phyloP scores from a whole-genome alignment of 2,113 vertebrate genomes.

The Garra rufa region DNA sequence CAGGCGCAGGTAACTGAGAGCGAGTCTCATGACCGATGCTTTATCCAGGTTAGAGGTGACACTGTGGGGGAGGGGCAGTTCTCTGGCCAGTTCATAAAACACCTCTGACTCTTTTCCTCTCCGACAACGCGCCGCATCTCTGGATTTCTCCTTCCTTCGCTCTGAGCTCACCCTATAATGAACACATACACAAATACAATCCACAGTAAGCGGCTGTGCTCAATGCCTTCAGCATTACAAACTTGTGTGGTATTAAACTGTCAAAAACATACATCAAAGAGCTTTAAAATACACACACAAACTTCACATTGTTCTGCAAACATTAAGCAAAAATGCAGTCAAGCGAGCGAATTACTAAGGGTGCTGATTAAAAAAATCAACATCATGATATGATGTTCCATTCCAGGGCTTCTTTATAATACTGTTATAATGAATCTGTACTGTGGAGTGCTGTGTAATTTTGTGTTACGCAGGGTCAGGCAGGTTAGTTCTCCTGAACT shows the following conservation, averaged over 20 bases:
- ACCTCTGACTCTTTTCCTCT: slow-evolving; percentile 96
- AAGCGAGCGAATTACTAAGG: background rate
- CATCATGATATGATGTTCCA: background rate
- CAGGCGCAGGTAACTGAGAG: slow-evolving; percentile 96
- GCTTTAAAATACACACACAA: background rate
- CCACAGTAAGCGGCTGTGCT: background rate
- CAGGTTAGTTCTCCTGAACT: background rate
- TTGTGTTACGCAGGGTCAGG: background rate
- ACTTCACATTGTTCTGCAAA: background rate
- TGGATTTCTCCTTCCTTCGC: slow-evolving; percentile 93
- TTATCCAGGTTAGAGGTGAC: slow-evolving; percentile 94
- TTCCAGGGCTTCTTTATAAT: background rate
- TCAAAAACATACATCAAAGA: background rate
- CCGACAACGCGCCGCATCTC: slow-evolving; percentile 91
- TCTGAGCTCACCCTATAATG: slow-evolving; percentile 84
- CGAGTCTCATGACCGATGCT: slow-evolving; percentile 96
- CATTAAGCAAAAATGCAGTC: background rate
- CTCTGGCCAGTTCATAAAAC: slow-evolving; percentile 92
- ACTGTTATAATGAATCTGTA: background rate
- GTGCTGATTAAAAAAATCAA: background rate
- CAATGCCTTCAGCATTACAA: background rate
- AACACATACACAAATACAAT: background rate
- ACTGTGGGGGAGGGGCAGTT: slow-evolving; percentile 92
- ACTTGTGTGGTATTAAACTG: background rate
- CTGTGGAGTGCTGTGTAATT: background rate